Evolutionary conservation across 2,888 invertebrate genomes (phyloP).

Genomic region (Lampropteryx suffumata): DNA sequence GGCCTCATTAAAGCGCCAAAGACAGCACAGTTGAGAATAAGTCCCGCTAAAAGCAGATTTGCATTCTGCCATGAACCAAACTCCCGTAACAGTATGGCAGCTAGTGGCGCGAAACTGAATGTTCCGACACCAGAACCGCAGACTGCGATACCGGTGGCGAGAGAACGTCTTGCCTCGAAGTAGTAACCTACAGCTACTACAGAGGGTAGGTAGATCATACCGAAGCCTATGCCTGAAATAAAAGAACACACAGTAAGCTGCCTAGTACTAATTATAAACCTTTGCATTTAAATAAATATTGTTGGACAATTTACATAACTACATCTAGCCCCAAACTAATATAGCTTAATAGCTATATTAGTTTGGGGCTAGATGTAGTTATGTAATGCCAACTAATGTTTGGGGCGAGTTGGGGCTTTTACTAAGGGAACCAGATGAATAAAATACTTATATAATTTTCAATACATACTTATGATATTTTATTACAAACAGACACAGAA

Average conservation of each 20-base stretch:
- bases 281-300: no score
- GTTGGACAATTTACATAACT: no score
- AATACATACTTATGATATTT: no score
- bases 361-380: no score
- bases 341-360: no score
- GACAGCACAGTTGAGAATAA: conserved; percentile 95
- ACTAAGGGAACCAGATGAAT: no score
- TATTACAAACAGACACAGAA: no score
- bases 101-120: conserved; percentile 96
- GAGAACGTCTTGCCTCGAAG: conserved; percentile 96
- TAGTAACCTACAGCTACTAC: conserved; percentile 98
- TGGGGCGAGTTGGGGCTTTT: no score
- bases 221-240: conserved; percentile 92
- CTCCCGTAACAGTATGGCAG: conserved; percentile 88
- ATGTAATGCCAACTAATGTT: no score
- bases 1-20: conserved; percentile 94
- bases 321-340: no score
- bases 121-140: conserved; percentile 97
- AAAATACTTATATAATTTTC: no score
- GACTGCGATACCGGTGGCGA: conserved; percentile 97
- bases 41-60: conserved; percentile 94
- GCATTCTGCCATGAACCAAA: conserved; percentile 95
- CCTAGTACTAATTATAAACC: no score
- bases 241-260: conserved; percentile 23
- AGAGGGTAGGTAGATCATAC: conserved; percentile 96